Evolutionary conservation across 2,888 invertebrate species (phyloP), one percentile per base, ranked within the genome.

Genomic region (Leucophenga maculata): DNA sequence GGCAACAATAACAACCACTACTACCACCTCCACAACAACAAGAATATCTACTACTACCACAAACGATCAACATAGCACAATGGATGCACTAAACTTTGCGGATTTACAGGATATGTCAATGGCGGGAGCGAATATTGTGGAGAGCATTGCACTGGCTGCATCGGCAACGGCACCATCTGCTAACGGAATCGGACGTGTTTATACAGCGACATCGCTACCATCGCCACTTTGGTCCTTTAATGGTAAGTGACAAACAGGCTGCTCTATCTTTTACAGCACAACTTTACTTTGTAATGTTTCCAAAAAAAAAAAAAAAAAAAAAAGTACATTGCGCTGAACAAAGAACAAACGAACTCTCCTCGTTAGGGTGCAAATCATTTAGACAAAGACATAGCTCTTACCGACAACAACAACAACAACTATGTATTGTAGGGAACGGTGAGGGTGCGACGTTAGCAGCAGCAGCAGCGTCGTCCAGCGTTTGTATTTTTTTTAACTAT

Each of bases 141-240:
- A 88, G 72, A 86, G 85, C 75, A 85, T 87, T 71, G 86, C 88
- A 66, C 74, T 88, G 72, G 87, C 88, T 67, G 86, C 88, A 64
- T 85, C 86, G 52, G 86, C 88, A 64, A 84, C 86, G 48, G 85
- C 69, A 82, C 73, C 74, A 67, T 82, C 79, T 64, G 83, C 75
- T 64, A 84, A 82, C 72, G 92, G 93, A 69, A 90, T 94, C 65
- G 94, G 95, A 72, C 90, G 95, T 76, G 95, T 95, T 46, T 95
- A 95, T 86, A 94, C 95, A 72, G 95, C 96, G 82, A 95, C 96
- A 89, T 96, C 95, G 82, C 90, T 96, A 90, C 96, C 96, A 86
- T 95, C 95, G 80, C 96, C 96, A 90, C 95, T 96, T 90, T 96
- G 95, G 95, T 95, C 96, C 80, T 91, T 96, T 84, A 95, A 96